phyloP scores from a whole-genome alignment of 2,113 vertebrate species.

The Lathamus discolor region DNA sequence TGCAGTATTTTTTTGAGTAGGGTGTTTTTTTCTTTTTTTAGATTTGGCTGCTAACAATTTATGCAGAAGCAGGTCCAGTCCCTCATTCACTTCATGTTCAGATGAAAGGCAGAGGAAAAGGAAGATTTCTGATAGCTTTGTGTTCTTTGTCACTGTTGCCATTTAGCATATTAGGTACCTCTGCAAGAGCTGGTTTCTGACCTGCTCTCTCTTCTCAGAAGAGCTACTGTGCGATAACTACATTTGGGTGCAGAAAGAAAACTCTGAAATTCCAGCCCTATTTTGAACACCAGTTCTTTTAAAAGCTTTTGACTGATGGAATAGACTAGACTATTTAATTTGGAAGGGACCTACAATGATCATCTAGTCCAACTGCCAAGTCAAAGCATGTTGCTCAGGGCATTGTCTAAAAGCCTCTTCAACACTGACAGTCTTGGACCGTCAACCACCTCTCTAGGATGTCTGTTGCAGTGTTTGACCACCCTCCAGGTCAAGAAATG shows the following conservation, averaged over 20 bases:
- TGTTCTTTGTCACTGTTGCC: neutral
- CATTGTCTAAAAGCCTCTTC: neutral
- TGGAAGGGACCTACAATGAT: neutral
- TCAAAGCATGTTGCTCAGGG: neutral
- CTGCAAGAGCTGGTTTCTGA: neutral
- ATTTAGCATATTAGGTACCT: neutral
- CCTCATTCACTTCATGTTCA: neutral
- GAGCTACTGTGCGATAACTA: neutral
- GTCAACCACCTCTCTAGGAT: neutral
- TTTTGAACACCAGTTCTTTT: neutral
- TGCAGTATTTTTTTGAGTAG: neutral
- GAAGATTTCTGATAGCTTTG: neutral
- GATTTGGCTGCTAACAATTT: neutral
- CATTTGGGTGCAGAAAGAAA: neutral
- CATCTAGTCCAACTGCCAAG: neutral
- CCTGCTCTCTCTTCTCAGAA: neutral
- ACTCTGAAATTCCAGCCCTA: neutral
- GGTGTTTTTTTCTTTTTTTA: neutral
- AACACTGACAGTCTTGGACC: neutral
- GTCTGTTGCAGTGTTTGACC: neutral
- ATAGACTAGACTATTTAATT: neutral
- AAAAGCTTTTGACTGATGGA: neutral
- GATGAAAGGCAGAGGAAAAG: neutral
- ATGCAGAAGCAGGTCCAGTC: neutral
- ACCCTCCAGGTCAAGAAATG: neutral